Percentiles rank a stretch among this genome's conserved stretches.
These are phyloP conservation scores for Strix aluco DNA, from an alignment of 2,113 vertebrate species.

Conservation along the genomic window DNA sequence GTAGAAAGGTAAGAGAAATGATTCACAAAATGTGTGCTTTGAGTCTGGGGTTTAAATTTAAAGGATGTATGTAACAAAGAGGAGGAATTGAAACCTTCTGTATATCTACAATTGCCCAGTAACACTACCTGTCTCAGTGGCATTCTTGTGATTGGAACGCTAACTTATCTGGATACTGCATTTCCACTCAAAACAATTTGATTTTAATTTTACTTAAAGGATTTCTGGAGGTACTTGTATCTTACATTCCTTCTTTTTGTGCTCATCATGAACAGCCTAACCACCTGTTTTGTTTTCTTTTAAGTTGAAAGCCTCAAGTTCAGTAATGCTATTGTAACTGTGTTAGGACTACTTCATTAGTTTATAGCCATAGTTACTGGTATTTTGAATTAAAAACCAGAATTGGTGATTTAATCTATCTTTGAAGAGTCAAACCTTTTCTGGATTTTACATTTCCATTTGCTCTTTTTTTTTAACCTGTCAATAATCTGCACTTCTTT, in stretches of 20 bases:
- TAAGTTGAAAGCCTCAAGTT: neutral
- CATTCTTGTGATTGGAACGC: neutral
- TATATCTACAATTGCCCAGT: neutral
- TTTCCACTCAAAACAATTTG: neutral
- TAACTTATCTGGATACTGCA: neutral
- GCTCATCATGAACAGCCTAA: neutral
- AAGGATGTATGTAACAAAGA: neutral
- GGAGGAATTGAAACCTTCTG: neutral
- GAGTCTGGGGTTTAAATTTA: neutral
- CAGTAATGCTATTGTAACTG: neutral
- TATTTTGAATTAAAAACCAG: neutral
- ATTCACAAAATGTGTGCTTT: neutral
- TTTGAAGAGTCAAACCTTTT: neutral
- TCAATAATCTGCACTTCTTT: neutral
- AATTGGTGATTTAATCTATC: neutral
- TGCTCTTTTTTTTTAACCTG: rapidly evolving
- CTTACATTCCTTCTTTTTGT: neutral
- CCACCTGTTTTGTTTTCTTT: neutral
- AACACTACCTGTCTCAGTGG: neutral
- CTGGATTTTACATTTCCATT: neutral
- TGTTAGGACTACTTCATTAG: neutral
- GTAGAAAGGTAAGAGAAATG: constrained; percentile 75
- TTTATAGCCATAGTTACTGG: neutral
- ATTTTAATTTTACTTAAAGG: neutral
- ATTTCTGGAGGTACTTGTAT: neutral